Evolutionary conservation across 2,113 vertebrate genomes (phyloP), one percentile per base, ranked within the genome.

Genomic region (Rhipidura dahli): DNA sequence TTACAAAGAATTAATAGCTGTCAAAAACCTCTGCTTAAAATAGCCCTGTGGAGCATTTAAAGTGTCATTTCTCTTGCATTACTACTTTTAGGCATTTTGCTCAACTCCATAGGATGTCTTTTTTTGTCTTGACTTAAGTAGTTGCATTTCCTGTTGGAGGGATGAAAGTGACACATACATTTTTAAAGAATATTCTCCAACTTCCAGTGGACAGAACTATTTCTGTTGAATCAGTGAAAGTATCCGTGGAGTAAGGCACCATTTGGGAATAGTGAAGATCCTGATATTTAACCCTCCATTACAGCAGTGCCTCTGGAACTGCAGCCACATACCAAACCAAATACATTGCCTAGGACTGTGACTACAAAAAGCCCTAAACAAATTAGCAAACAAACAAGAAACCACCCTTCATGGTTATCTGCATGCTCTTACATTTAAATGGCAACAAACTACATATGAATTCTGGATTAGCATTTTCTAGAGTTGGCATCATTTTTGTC

Each of bases 1-100:
- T 91, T 54, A 90, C 26, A 94, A 96, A 93, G 85, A 93, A 78
- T 23, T 90, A 86, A 6, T 53, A 89, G 82, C 65, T 82, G 39
- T 69, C 45, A 17, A 79, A 89, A 94, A 1, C 11, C 13, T 83
- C 45, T 49, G 23, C 35, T 90, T 86, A 83, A 94, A 89, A 77
- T 71, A 86, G 60, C 31, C 37, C 35, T 22, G 7, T 57, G 68
- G 24, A 75, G 10, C 22, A 60, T 86, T 87, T 95, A 49, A 87
- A 65, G 10, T 64, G 57, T 31, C 3, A 51, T 65, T 94, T 83
- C 59, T 75, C 40, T 79, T 72, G 11, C 42, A 42, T 57, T 83
- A 45, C 57, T 69, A 27, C 56, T 72, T 94, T 59, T 80, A 84
- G 37, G n/a, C 64, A 37, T 65, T 71, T 79, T 0, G 2, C 13